These are phyloP conservation scores for Heptranchias perlo DNA, from an alignment of 2,113 vertebrate genomes.

Conservation along the genomic window DNA sequence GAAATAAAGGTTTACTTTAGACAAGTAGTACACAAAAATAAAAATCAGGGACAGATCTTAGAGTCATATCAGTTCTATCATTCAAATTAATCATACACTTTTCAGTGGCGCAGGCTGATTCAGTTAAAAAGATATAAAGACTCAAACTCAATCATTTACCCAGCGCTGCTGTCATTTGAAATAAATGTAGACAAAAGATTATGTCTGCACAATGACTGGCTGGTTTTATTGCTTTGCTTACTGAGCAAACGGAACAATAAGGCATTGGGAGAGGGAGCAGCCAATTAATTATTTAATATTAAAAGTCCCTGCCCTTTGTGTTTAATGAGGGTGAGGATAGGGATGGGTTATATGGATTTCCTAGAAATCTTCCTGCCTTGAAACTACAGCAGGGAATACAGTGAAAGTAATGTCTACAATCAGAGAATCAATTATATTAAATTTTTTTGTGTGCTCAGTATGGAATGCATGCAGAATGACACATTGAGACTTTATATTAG, in stretches of 20 bases:
- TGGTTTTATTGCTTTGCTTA: background rate
- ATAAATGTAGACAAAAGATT: background rate
- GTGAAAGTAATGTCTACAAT: background rate
- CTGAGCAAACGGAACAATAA: background rate
- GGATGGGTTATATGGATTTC: background rate
- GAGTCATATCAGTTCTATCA: background rate
- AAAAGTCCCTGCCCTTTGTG: background rate
- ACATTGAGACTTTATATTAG: background rate
- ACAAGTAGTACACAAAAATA: background rate
- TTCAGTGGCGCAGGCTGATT: background rate
- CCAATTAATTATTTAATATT: background rate
- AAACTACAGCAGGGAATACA: background rate
- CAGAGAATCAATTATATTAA: conserved; percentile 16
- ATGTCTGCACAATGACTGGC: background rate
- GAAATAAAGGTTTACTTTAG: background rate
- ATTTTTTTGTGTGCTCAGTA: background rate
- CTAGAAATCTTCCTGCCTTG: background rate
- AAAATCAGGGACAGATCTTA: background rate
- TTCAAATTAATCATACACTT: background rate
- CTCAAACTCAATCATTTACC: background rate
- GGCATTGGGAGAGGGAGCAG: background rate
- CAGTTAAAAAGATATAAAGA: conserved; percentile 7
- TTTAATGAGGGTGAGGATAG: background rate
- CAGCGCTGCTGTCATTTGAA: background rate
- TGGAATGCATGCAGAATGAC: background rate